Conservation (phyloP, 2,113 vertebrate genomes). For the Ictalurus furcatus region DNA sequence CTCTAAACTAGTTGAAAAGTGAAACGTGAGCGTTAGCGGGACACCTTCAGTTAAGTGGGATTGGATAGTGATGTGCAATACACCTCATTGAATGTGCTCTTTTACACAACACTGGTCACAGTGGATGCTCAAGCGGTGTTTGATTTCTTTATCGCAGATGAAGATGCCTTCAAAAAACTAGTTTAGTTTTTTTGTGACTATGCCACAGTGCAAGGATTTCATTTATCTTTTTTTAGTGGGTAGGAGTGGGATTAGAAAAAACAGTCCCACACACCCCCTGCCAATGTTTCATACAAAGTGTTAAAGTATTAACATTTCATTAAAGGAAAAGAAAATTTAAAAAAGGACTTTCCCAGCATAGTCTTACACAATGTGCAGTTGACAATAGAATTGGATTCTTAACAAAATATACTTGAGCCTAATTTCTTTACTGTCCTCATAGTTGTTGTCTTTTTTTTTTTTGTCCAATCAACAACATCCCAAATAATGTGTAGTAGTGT, state of each 20-base stretch:
- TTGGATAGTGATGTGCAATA: not conserved
- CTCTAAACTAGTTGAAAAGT: not conserved
- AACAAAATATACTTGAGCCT: not conserved
- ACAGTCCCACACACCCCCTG: not conserved
- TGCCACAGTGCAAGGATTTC: not conserved
- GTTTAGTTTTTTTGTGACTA: not conserved
- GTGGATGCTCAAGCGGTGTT: too few relatives aligned
- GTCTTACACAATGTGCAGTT: not conserved
- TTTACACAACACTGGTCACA: not conserved
- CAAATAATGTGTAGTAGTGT: not conserved
- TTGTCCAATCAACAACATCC: too few relatives aligned
- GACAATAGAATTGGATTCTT: not conserved
- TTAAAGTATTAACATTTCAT: not conserved
- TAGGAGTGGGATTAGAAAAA: not conserved
- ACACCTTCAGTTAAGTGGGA: not conserved
- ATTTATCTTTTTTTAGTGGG: not conserved
- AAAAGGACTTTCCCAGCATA: not conserved
- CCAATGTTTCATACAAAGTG: not conserved
- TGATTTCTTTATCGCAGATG: too few relatives aligned
- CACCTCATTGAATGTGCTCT: not conserved
- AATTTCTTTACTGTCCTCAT: not conserved
- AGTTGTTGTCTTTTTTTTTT: too few relatives aligned
- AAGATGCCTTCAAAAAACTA: too few relatives aligned
- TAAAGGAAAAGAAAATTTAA: not conserved
- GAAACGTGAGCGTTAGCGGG: too few relatives aligned